Conservation (phyloP, 2,888 invertebrate genomes). For the Acrobasis consociella region DNA sequence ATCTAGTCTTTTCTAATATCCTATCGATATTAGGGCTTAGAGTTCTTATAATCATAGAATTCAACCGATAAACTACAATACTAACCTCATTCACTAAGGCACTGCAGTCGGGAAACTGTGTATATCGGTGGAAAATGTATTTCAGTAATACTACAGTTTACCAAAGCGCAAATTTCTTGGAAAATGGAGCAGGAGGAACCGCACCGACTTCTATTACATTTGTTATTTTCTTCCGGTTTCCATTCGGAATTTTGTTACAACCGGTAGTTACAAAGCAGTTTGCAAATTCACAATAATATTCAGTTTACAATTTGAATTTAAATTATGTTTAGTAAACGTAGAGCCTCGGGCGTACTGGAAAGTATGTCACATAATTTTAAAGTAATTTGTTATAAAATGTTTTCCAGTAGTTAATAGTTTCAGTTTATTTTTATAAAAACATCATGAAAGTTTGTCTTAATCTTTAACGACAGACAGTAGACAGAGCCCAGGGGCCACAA, state of each 20-base stretch:
- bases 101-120: not conserved
- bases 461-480: too few species aligned
- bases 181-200: conserved; percentile 6
- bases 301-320: not conserved
- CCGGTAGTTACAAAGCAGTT: conserved; percentile 5
- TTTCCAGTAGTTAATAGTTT: too few species aligned
- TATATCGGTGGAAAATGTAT: not conserved
- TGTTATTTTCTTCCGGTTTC: conserved; percentile 12
- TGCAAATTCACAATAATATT: not conserved
- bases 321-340: not conserved
- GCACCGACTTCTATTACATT: conserved; percentile 8
- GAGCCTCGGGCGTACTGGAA: not conserved
- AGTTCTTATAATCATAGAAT: too few species aligned
- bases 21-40: too few species aligned
- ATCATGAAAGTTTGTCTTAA: too few species aligned
- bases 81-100: too few species aligned
- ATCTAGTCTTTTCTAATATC: too few species aligned
- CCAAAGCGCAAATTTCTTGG: conserved; percentile 9
- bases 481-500: too few species aligned
- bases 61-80: too few species aligned
- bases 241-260: not conserved
- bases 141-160: not conserved
- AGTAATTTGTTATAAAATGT: not conserved
- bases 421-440: too few species aligned
- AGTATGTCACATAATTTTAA: not conserved